phyloP scores from a whole-genome alignment of 2,888 invertebrate genomes.

The Meliscaeva auricollis region DNA sequence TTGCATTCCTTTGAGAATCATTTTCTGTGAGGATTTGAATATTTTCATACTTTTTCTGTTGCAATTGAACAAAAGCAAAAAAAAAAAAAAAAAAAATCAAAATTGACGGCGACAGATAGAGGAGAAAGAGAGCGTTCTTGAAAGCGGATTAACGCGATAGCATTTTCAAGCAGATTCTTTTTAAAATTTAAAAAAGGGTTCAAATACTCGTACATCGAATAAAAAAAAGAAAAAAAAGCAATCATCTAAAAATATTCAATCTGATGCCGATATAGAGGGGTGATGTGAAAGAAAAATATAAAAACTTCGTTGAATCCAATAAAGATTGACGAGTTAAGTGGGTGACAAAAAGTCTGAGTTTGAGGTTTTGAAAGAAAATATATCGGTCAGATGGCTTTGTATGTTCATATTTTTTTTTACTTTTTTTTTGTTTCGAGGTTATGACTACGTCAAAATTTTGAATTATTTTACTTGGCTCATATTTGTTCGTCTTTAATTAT shows the following conservation, averaged over 20 bases:
- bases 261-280: neutral
- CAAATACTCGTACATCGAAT: neutral
- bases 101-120: neutral
- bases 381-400: too few species aligned
- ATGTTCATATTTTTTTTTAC: too few species aligned
- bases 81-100: neutral
- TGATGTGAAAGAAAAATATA: neutral
- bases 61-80: constrained; percentile 13
- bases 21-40: constrained; percentile 24
- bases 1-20: constrained; percentile 25
- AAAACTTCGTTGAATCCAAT: neutral
- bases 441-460: too few species aligned
- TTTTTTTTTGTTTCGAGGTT: too few species aligned
- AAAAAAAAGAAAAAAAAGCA: constrained; percentile 2
- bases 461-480: too few species aligned
- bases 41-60: constrained; percentile 2
- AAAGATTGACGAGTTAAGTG: neutral
- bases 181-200: constrained; percentile 1
- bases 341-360: neutral
- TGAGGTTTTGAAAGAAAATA: too few species aligned
- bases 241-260: constrained; percentile 1
- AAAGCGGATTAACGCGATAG: constrained; percentile 29
- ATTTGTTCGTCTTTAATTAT: too few species aligned
- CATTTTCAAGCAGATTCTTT: constrained; percentile 18
- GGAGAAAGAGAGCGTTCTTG: neutral